Conservation (phyloP, 2,113 vertebrate genomes). For the Physeter macrocephalus region DNA sequence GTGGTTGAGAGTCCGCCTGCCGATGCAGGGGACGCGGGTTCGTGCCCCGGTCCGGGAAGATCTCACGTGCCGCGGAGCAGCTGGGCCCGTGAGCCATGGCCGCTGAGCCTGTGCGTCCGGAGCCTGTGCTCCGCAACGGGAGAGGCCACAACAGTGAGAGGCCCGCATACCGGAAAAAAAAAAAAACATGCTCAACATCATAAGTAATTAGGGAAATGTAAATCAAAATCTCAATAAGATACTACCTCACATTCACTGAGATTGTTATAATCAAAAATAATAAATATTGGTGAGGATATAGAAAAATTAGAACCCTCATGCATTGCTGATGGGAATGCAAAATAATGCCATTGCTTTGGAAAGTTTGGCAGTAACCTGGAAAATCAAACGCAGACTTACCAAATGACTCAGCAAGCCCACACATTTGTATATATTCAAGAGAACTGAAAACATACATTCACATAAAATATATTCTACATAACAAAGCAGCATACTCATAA, state of each 20-base stretch:
- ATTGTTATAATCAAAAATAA: background rate
- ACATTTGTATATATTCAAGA: background rate
- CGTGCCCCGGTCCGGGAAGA: too few relatives aligned
- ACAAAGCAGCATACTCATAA: background rate
- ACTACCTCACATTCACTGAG: background rate
- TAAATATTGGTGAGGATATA: background rate
- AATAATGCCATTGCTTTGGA: background rate
- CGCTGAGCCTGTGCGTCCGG: too few relatives aligned
- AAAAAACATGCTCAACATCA: background rate
- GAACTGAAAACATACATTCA: background rate
- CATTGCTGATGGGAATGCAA: background rate
- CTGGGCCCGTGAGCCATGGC: too few relatives aligned
- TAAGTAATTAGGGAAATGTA: background rate
- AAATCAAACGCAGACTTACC: background rate
- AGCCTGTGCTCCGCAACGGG: too few relatives aligned
- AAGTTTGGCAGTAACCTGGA: background rate
- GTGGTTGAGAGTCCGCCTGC: too few relatives aligned
- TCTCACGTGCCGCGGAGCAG: too few relatives aligned
- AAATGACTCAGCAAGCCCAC: background rate
- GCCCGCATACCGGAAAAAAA: too few relatives aligned
- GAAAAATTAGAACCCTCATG: background rate
- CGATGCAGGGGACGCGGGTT: too few relatives aligned
- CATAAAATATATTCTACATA: background rate
- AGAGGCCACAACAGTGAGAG: too few relatives aligned
- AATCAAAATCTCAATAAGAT: background rate